Evolutionary conservation across 1,140 invertebrate genomes (phyloP), one percentile per base, ranked within the genome.

Genomic region (Formica selysi): DNA sequence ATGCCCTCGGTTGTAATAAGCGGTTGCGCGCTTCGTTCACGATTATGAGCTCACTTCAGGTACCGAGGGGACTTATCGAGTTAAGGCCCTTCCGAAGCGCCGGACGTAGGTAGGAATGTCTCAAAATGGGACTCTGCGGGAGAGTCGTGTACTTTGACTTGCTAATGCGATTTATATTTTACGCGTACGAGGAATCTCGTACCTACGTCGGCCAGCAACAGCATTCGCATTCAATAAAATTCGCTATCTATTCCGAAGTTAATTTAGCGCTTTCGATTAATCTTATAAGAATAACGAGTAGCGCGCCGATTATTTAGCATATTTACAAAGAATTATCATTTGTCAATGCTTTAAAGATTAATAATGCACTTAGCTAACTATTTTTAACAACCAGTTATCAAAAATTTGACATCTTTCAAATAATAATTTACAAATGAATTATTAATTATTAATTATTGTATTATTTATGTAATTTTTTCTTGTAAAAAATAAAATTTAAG

Each of bases 1-100:
- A 91, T 91, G 84, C 89, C 79, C 87, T 88, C 91, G 89, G 89
- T 91, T 91, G 90, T 92, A 91, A 92, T 91, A 92, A 92, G 91
- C 90, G 86, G 87, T 91, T 91, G 91, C 85, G 87, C 86, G 76
- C 85, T 90, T 89, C 81, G 85, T 89, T 86, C 90, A 83, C 87
- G 88, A 91, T 92, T 90, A 92, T 90, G 91, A 91, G 89, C 90
- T 92, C 88, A 88, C 88, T 91, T 90, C 85, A 86, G 89, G 78
- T 88, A 89, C 89, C 79, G 86, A 86, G 87, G 86, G 88, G 85
- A 88, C 87, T 92, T 90, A 90, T 90, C 86, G 90, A 91, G 89
- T 89, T 91, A 89, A 89, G 79, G 68, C 64, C 78, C 87, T 44
- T 61, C 71, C 51, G 61, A 54, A 59, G 29, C 44, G 38, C 29